phyloP scores from a whole-genome alignment of 2,888 invertebrate species.

The Eutolmus rufibarbis region DNA sequence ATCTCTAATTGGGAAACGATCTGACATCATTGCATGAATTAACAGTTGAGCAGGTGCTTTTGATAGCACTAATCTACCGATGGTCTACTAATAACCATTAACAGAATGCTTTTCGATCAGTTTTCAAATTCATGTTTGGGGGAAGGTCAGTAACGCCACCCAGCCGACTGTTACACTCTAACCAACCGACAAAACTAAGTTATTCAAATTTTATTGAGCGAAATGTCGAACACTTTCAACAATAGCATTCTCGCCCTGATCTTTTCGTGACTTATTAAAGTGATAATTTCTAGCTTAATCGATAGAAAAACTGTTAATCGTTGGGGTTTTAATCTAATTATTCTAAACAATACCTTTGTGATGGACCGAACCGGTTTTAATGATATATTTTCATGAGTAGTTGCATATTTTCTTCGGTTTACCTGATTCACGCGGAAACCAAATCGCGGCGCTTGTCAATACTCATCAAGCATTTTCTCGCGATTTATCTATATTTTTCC shows the following conservation, averaged over 20 bases:
- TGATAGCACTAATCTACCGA: neutral
- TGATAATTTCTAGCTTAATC: neutral
- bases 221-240: neutral
- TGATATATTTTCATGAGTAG: neutral
- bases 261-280: neutral
- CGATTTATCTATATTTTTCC: neutral
- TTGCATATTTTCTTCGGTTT: neutral
- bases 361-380: neutral
- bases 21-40: neutral
- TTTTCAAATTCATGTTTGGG: neutral
- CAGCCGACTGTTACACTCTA: neutral
- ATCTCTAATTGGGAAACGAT: neutral
- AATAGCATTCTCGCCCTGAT: slow-evolving; percentile 13
- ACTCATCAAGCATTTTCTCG: neutral
- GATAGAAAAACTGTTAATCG: neutral
- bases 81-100: neutral
- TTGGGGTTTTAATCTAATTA: neutral
- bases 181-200: neutral
- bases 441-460: neutral
- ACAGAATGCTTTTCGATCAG: neutral
- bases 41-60: neutral
- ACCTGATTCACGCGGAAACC: neutral
- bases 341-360: neutral
- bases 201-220: slow-evolving; percentile 13
- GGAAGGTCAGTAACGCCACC: slow-evolving; percentile 22